Evolutionary conservation across 2,113 vertebrate species (phyloP), one percentile per base, ranked within the genome.

Genomic region (Hemichromis elongatus): DNA sequence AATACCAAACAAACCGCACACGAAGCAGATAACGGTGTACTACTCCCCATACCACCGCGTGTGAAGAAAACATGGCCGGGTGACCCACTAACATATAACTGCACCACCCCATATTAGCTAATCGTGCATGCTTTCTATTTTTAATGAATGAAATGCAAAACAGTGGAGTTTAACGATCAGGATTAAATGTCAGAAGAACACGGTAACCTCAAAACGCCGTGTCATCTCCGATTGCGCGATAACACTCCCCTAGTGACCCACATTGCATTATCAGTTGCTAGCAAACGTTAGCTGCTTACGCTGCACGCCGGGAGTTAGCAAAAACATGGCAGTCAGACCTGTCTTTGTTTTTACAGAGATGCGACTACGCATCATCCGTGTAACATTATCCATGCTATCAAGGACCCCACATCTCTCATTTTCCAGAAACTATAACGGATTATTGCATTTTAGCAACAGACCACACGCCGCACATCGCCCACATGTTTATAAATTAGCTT

Each of bases 211-310:
- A 40, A 52, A 70, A 12, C 28, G 30, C 6, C 2, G 12, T 45
- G 6, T 33, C 70, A 45, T 13, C 45, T 66, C 52, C 4, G 33
- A 45, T 40, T 5, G 4, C 47, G 30, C 26, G 11, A 4, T 28
- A 30, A 11, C 8, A 68, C 80, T 90, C 68, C 37, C 81, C 92
- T 9, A 79, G 30, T 94, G 93, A 94, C 93, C 90, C 77, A 92
- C 81, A 93, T 96, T 78, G 16, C 35, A 42, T 81, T 81, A 93
- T 88, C 81, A 61, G 33, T 8, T 33, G 77, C 82, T 80, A 85
- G 56, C 86, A 90, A 89, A 88, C 63, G 84, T 78, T 79, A 85
- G 79, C 61, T 9, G 30, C 24, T 14, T 5, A 14, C 13, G 14
- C 16, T 33, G 50, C 77, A 47, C 77, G 52, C 13, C 19, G 14